phyloP scores from a whole-genome alignment of 2,888 invertebrate species.

The Deilephila elpenor region DNA sequence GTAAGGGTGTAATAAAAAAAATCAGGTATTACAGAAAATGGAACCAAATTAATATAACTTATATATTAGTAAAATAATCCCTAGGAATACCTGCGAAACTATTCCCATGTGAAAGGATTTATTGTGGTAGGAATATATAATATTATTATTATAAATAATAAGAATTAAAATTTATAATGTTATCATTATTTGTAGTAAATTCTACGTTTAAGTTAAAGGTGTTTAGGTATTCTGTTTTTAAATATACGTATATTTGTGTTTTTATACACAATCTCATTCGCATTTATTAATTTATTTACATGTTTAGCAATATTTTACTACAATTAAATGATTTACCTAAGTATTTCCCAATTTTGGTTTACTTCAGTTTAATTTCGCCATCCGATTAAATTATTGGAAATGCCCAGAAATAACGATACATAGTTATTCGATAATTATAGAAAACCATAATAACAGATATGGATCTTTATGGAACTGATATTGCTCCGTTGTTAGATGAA shows the following conservation, averaged over 20 bases:
- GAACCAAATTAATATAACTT: constrained; percentile 54
- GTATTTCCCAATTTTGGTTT: too few relatives aligned
- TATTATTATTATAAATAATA: neutral
- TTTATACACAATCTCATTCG: too few relatives aligned
- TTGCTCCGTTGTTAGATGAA: constrained; percentile 25
- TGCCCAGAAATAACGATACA: neutral
- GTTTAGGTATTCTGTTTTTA: neutral
- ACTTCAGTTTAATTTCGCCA: too few relatives aligned
- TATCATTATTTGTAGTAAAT: neutral
- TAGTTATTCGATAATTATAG: neutral
- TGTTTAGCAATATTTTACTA: too few relatives aligned
- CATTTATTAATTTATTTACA: too few relatives aligned
- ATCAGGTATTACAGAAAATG: constrained; percentile 42
- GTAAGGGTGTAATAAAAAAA: constrained; percentile 38
- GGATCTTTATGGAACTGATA: neutral
- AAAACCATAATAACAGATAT: constrained; percentile 9
- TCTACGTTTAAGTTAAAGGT: neutral
- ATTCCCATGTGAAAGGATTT: constrained; percentile 74
- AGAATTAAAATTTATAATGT: constrained; percentile 9
- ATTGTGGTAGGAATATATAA: constrained; percentile 44
- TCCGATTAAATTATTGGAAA: neutral
- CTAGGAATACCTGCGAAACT: constrained; percentile 56
- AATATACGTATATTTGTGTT: too few relatives aligned
- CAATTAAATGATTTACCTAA: too few relatives aligned
- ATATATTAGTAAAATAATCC: constrained; percentile 51